A percentile compares a stretch with the other conserved stretches of the same genome.
These are phyloP conservation scores for Notocelia uddmanniana DNA, from an alignment of 2,888 invertebrate species.

Conservation along the genomic window DNA sequence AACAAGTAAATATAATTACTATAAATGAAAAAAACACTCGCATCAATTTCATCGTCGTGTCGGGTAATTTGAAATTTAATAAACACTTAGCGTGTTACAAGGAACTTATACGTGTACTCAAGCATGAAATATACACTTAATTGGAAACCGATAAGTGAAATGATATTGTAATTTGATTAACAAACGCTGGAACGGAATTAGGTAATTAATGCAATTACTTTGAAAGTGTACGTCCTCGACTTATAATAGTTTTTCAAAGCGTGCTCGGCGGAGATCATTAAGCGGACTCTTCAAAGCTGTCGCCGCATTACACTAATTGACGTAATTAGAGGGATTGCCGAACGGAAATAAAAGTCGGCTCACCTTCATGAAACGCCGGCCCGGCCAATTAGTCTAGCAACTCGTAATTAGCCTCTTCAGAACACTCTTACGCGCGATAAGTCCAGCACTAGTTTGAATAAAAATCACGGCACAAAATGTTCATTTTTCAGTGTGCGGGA, in stretches of 20 bases:
- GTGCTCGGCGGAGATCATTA: constrained; percentile 75
- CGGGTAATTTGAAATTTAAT: constrained; percentile 20
- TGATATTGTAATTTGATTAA: constrained; percentile 35
- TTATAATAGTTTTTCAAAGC: constrained; percentile 70
- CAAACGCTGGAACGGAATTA: constrained; percentile 30
- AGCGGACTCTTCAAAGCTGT: constrained; percentile 82
- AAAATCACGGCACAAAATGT: constrained; percentile 73
- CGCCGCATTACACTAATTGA: constrained; percentile 86
- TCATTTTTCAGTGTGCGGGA: constrained; percentile 63
- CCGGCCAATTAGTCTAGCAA: constrained; percentile 82
- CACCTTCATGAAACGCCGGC: constrained; percentile 85
- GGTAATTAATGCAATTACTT: constrained; percentile 39
- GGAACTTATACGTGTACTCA: constrained; percentile 6
- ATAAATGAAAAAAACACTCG: constrained; percentile 2
- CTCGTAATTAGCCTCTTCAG: constrained; percentile 81
- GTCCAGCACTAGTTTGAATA: constrained; percentile 67
- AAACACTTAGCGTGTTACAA: constrained; percentile 21
- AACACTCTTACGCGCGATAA: constrained; percentile 69
- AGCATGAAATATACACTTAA: constrained; percentile 40
- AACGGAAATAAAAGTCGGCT: constrained; percentile 85
- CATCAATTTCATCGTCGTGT: constrained; percentile 26
- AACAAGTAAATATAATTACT: constrained; percentile 18
- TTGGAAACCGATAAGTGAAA: constrained; percentile 37
- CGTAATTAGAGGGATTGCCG: constrained; percentile 85
- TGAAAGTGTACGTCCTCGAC: constrained; percentile 50